Base-by-base conservation (phyloP, 1,140 invertebrate species). In the Pseudomyrmex flavicornis region DNA sequence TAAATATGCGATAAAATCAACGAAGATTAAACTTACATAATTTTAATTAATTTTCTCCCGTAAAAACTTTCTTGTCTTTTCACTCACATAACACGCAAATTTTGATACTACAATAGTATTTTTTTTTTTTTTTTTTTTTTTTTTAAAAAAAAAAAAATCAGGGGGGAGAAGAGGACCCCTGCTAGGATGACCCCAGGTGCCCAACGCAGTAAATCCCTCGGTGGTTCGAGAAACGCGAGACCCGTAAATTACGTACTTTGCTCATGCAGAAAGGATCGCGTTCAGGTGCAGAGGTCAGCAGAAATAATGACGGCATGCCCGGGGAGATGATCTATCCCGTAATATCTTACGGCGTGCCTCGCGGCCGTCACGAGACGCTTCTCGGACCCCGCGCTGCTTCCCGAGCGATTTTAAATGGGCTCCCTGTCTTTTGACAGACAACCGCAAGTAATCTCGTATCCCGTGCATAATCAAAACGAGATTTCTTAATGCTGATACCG, bases 161-260 rank as follows among this genome's bases (percentile, higher is more conserved):
- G n/a, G 35, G 35, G 35, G 35, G 35, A 7, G 5, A 44, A 65
- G 74, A 85, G 86, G 84, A 90, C 91, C 92, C 92, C 92, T 77
- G 91, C 90, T 68, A 92, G 90, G 91, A 85, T 92, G 91, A 93
- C 92, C 91, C 80, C 84, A 74, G 88, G 89, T 88, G 88, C 85
- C 86, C 88, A 88, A 87, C 85, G 92, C 90, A 93, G 92, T 93
- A 93, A 93, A 93, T 93, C 90, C 92, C 90, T 84, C 82, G 73
- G 68, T 85, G 90, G 86, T 90, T 89, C 84, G 89, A 91, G 90
- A 91, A 92, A 91, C 84, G 88, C 90, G 90, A 93, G 91, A 92
- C 90, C 91, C 89, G 93, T 94, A 93, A 93, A 94, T 93, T 93
- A 93, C 90, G 90, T 90, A 90, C 86, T 92, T 92, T 91, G 88